Conservation (phyloP, 2,113 vertebrate genomes). For the Catharus bicknelli region DNA sequence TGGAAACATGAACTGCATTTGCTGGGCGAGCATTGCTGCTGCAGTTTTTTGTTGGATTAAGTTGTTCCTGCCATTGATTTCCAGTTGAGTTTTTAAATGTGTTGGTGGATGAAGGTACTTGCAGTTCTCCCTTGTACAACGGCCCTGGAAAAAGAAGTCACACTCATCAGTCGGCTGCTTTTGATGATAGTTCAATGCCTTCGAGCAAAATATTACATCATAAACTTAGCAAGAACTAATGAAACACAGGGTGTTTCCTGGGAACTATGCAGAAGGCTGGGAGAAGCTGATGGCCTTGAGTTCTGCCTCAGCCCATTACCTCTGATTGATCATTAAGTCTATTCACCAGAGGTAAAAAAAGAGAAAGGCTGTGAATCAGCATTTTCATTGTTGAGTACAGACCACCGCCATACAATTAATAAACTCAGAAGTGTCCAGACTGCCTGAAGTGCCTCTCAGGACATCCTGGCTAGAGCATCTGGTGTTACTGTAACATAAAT, state of each 20-base stretch:
- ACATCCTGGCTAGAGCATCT: neutral
- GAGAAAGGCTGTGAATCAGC: neutral
- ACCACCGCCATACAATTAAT: neutral
- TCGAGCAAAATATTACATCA: neutral
- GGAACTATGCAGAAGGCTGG: neutral
- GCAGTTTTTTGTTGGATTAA: constrained; percentile 99
- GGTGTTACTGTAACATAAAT: neutral
- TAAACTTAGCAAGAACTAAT: neutral
- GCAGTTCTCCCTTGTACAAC: constrained; percentile 98
- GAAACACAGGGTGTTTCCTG: constrained; percentile 10
- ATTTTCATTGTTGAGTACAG: constrained; percentile 4
- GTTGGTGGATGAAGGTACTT: constrained; percentile 98
- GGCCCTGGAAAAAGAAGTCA: constrained; percentile 80
- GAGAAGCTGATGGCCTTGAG: constrained; percentile 3
- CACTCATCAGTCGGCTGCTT: neutral
- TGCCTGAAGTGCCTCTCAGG: neutral
- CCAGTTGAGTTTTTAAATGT: constrained; percentile 97
- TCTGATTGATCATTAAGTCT: neutral
- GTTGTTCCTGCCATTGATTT: constrained; percentile 98
- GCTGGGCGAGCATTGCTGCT: constrained; percentile 97
- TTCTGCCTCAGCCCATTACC: neutral
- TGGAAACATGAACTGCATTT: constrained; percentile 99
- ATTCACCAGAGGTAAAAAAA: neutral
- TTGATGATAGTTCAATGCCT: neutral
- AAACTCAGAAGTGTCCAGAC: neutral